Evolutionary conservation across 2,797 vertebrate species (phyloP).

Genomic region (Brotula barbata): DNA sequence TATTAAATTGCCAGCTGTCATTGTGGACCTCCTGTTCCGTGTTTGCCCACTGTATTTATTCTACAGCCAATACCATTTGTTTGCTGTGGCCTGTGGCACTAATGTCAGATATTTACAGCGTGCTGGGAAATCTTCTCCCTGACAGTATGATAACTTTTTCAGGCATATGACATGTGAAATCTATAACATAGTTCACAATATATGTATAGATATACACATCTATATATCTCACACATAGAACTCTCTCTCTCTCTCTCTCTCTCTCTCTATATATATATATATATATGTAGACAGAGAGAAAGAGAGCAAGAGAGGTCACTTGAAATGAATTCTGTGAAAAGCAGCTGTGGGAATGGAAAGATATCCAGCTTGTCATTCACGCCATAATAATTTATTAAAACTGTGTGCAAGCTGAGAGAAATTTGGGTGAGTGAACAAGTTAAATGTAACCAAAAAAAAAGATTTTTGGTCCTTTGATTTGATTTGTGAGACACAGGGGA

Average conservation of each 20-base stretch:
- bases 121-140: too few relatives aligned
- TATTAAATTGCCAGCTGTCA: neutral
- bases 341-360: neutral
- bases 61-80: neutral
- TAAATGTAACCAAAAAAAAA: neutral
- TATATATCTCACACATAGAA: too few relatives aligned
- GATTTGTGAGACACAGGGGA: neutral
- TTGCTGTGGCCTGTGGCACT: neutral
- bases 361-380: neutral
- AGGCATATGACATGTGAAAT: too few relatives aligned
- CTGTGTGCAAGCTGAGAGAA: neutral
- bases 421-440: neutral
- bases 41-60: slow-evolving; percentile 1
- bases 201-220: too few relatives aligned
- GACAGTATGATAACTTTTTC: too few relatives aligned
- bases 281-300: too few relatives aligned
- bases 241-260: too few relatives aligned
- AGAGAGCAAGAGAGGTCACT: neutral
- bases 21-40: neutral
- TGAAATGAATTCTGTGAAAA: neutral
- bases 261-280: too few relatives aligned
- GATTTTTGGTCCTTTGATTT: neutral
- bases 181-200: too few relatives aligned
- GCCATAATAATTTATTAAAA: neutral
- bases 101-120: neutral